A percentile compares a stretch with the other conserved stretches of the same genome.
phyloP scores from a whole-genome alignment of 2,113 vertebrate genomes.

The Takifugu flavidus region DNA sequence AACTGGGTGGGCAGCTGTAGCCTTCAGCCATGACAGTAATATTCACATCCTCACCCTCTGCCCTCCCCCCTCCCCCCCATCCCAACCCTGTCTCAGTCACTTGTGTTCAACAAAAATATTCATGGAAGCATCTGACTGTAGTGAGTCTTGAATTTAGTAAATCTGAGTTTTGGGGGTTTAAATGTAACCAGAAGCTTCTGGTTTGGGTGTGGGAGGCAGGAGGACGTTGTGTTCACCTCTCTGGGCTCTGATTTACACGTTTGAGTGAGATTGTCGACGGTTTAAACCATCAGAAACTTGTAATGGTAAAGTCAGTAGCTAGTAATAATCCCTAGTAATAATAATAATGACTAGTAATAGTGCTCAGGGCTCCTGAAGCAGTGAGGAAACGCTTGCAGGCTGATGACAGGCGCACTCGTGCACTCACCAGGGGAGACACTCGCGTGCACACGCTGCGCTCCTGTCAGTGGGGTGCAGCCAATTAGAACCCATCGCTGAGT shows the following conservation, averaged over 20 bases:
- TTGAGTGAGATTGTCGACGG: too few species aligned
- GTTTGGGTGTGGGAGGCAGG: too few species aligned
- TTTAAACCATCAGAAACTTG: not conserved
- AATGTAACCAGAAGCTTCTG: too few species aligned
- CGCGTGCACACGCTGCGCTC: slow-evolving; percentile 10
- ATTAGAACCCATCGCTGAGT: slow-evolving; percentile 42
- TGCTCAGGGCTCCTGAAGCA: too few species aligned
- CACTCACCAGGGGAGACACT: slow-evolving; percentile 3
- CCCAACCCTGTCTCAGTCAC: slow-evolving; percentile 17
- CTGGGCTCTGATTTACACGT: too few species aligned
- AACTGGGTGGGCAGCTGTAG: slow-evolving; percentile 44
- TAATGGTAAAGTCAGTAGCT: not conserved
- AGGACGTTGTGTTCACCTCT: too few species aligned
- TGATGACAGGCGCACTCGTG: not conserved
- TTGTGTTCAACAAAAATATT: slow-evolving; percentile 14
- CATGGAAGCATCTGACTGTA: not conserved
- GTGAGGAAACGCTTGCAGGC: not conserved
- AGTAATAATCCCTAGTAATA: not conserved
- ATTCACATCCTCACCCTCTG: slow-evolving; percentile 12
- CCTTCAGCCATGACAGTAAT: slow-evolving; percentile 29
- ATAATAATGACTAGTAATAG: not conserved
- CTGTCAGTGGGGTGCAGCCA: slow-evolving; percentile 36
- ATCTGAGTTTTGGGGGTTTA: too few species aligned
- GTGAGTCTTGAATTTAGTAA: too few species aligned
- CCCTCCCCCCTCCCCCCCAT: slow-evolving; percentile 1